phyloP scores from a whole-genome alignment of 1,140 invertebrate species.

The Rhyzopertha dominica region DNA sequence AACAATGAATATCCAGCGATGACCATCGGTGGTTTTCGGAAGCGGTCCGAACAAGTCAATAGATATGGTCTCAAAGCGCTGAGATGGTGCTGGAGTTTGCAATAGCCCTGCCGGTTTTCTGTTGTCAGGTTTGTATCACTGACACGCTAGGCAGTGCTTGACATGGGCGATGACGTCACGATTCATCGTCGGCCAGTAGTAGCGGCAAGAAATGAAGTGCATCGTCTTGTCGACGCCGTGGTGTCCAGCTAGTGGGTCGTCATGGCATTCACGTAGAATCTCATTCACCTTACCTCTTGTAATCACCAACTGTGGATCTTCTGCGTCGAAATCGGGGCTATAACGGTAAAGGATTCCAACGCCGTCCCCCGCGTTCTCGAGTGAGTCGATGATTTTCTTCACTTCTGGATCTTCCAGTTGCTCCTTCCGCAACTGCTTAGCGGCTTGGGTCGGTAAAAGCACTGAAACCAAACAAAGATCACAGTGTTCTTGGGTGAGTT shows the following conservation, averaged over 20 bases:
- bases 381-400: constrained; percentile 21
- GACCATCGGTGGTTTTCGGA: constrained; percentile 5
- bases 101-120: constrained; percentile 32
- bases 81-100: constrained; percentile 25
- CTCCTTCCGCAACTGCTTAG: not conserved
- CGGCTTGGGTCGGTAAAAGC: too few relatives aligned
- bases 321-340: constrained; percentile 25
- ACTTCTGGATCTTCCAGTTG: not conserved
- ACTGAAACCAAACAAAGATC: too few relatives aligned
- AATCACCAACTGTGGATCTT: too few relatives aligned
- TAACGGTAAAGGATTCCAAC: constrained; percentile 38
- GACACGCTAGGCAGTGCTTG: constrained; percentile 18
- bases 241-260: constrained; percentile 30
- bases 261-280: constrained; percentile 29
- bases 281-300: constrained; percentile 17
- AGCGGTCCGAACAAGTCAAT: constrained; percentile 33
- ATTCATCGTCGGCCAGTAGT: constrained; percentile 31
- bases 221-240: constrained; percentile 31
- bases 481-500: not conserved
- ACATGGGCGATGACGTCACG: constrained; percentile 16
- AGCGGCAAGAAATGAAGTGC: constrained; percentile 17
- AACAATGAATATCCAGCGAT: constrained; percentile 21
- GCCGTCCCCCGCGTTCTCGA: constrained; percentile 3
- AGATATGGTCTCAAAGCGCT: constrained; percentile 37
- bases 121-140: constrained; percentile 12